Evolutionary conservation across 2,888 invertebrate species (phyloP).

Genomic region (Pristionchus entomophagus): DNA sequence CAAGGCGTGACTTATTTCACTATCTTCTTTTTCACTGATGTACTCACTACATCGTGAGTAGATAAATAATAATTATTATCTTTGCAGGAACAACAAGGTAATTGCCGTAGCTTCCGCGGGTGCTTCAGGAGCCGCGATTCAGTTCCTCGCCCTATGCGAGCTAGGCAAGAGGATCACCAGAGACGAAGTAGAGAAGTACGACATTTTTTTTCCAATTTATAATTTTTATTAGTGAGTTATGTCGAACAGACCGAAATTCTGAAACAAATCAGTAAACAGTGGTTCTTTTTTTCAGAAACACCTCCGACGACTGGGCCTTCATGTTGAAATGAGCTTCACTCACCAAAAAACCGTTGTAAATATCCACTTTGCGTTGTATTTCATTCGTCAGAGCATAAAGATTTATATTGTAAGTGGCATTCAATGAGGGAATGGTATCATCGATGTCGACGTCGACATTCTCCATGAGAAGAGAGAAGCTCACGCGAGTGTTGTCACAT

Average conservation of each 20-base stretch:
- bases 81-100: slow-evolving; percentile 27
- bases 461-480: neutral
- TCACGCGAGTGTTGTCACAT: slow-evolving; percentile 35
- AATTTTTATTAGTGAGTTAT: too few relatives aligned
- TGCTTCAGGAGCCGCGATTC: neutral
- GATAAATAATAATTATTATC: too few relatives aligned
- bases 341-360: slow-evolving; percentile 19
- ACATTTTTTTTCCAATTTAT: neutral
- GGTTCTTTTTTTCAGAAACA: neutral
- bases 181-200: slow-evolving; percentile 41
- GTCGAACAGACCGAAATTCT: too few relatives aligned
- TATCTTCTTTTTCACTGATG: too few relatives aligned
- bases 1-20: too few relatives aligned
- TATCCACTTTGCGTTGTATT: slow-evolving; percentile 12
- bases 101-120: slow-evolving; percentile 31
- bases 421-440: neutral
- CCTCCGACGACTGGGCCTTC: slow-evolving; percentile 40
- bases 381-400: neutral
- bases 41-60: too few relatives aligned
- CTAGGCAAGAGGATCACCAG: slow-evolving; percentile 24
- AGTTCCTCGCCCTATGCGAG: slow-evolving; percentile 47
- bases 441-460: neutral
- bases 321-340: slow-evolving; percentile 42
- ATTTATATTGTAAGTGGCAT: neutral
- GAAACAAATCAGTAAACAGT: neutral